phyloP scores from a whole-genome alignment of 2,113 vertebrate genomes.

The Hyla sarda region DNA sequence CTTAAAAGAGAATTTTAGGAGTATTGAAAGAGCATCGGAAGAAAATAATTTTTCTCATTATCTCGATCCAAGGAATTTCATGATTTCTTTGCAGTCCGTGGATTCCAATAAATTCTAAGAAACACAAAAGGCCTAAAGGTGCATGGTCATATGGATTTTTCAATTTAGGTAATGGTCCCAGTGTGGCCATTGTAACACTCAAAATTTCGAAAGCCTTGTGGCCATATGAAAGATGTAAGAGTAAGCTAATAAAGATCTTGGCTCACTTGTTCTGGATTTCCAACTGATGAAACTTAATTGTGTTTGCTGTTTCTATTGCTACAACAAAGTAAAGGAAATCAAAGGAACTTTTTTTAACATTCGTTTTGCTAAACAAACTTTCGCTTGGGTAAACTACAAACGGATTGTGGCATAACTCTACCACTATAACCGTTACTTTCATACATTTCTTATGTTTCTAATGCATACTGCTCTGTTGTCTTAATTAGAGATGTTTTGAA shows the following conservation, averaged over 20 bases:
- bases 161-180: slow-evolving; percentile 47
- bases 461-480: too few relatives aligned
- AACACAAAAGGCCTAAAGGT: slow-evolving; percentile 20
- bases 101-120: slow-evolving; percentile 25
- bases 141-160: slow-evolving; percentile 5
- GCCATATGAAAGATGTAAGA: slow-evolving; percentile 32
- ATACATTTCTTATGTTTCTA: too few relatives aligned
- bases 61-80: slow-evolving; percentile 2
- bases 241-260: slow-evolving; percentile 35
- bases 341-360: slow-evolving; percentile 40
- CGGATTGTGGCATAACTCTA: background rate
- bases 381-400: slow-evolving; percentile 16
- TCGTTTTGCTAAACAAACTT: slow-evolving; percentile 35
- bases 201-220: slow-evolving; percentile 31
- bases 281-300: slow-evolving; percentile 45
- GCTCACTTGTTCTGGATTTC: slow-evolving; percentile 43
- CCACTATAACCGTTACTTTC: too few relatives aligned
- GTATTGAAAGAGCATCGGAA: too few relatives aligned
- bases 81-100: slow-evolving; percentile 10
- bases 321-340: slow-evolving; percentile 27
- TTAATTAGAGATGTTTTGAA: too few relatives aligned
- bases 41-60: background rate
- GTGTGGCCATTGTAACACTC: slow-evolving; percentile 9
- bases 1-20: too few relatives aligned
- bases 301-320: slow-evolving; percentile 53